Evolutionary conservation across 2,113 vertebrate species (phyloP), one percentile per base, ranked within the genome.

Genomic region (Phrynocephalus versicolor): DNA sequence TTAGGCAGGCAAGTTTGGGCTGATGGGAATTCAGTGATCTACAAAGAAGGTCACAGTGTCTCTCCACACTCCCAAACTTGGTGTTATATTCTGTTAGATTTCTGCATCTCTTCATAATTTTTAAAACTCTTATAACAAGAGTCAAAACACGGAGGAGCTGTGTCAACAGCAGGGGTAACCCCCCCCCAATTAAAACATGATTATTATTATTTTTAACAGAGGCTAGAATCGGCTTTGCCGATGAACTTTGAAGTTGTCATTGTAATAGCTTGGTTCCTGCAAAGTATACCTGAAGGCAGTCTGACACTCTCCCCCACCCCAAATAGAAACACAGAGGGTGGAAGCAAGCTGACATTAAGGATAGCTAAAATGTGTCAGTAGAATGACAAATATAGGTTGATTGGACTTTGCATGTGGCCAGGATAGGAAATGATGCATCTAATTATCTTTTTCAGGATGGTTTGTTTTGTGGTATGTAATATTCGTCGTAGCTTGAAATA

Each of bases 391-490:
- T 93, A 84, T 91, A 78, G 64, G 90, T 94, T 94, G 93, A 95
- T 89, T 92, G 23, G 90, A 33, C 62, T 89, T 93, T 90, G 82
- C 69, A 65, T 85, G 67, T 71, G 77, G 71, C 83, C 83, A 90
- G 25, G 93, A 88, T 89, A 91, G 89, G 74, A 95, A 94, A 93
- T 90, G 91, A 79, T 92, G 77, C 74, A 92, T 94, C 70, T 92
- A 90, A 93, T 96, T 95, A 94, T 93, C 88, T 95, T 64, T 64
- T 96, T 93, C 86, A 93, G 88, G 95, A 93, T 90, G 88, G 37
- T 79, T 92, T 95, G 58, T 88, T 85, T 92, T 90, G 88, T 92
- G 91, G 76, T 35, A 60, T 89, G 89, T 84, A 80, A 75, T 90
- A 91, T 90, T 83, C 89, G 94, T 69, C 92, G 74, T 92, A 93